These are phyloP conservation scores for Bovichtus variegatus DNA, from an alignment of 2,797 vertebrate genomes.

Conservation along the genomic window DNA sequence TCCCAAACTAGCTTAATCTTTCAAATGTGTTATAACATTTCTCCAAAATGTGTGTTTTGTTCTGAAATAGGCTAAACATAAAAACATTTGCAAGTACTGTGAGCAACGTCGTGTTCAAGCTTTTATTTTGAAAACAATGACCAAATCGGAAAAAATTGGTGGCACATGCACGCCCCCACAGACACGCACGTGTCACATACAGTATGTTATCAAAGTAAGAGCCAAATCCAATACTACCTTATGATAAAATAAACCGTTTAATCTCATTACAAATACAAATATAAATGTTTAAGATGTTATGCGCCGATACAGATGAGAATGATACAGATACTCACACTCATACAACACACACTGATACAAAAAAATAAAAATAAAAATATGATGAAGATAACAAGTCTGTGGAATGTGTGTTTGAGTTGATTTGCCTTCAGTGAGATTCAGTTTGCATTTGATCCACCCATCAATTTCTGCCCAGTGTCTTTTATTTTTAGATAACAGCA, in stretches of 20 bases:
- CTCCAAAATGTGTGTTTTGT: neutral
- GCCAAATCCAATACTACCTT: neutral
- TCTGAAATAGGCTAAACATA: neutral
- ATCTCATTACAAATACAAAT: neutral
- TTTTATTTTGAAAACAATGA: slow-evolving; percentile 47
- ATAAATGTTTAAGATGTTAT: too few species aligned
- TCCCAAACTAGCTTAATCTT: neutral
- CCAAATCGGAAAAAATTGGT: neutral
- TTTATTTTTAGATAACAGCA: slow-evolving; percentile 32
- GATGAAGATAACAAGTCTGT: neutral
- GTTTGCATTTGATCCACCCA: slow-evolving; percentile 53
- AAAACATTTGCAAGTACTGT: neutral
- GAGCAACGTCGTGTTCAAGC: neutral
- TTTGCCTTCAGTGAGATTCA: slow-evolving; percentile 11
- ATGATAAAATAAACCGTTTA: neutral
- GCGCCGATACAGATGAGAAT: neutral
- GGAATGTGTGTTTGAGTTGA: slow-evolving; percentile 20
- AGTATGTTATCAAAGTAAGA: neutral
- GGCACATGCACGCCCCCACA: neutral
- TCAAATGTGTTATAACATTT: neutral
- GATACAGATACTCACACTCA: neutral
- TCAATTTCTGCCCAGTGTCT: slow-evolving; percentile 1
- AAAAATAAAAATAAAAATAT: neutral
- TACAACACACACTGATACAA: neutral
- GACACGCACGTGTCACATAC: neutral